Evolutionary conservation across 1,140 invertebrate genomes (phyloP).

Genomic region (Liolophura sinensis): DNA sequence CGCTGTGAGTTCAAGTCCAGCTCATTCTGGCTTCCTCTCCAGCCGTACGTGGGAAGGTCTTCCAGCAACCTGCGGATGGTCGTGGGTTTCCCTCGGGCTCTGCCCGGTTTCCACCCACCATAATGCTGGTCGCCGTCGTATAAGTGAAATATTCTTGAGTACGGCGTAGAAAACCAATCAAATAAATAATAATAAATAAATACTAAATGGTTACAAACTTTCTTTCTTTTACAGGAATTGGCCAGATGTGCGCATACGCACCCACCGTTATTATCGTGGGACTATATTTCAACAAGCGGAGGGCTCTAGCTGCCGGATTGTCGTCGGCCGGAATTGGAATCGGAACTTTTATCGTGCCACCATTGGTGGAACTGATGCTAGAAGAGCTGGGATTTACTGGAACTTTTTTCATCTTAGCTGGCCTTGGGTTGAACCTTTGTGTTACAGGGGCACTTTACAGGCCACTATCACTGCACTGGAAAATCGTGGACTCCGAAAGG

Average conservation of each 20-base stretch:
- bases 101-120: no score
- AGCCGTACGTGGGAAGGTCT: no score
- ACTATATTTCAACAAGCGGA: conserved; percentile 84
- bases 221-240: conserved; percentile 68
- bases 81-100: no score
- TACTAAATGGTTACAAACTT: background rate
- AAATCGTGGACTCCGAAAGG: conserved; percentile 12
- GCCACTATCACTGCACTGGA: conserved; percentile 24
- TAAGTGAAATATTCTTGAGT: no score
- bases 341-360: conserved; percentile 86
- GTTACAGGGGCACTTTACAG: conserved; percentile 24
- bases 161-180: no score
- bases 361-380: conserved; percentile 59
- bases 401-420: conserved; percentile 23
- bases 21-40: no score
- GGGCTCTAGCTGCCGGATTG: conserved; percentile 86
- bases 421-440: conserved; percentile 21
- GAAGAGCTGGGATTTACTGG: conserved; percentile 14
- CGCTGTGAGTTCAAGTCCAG: no score
- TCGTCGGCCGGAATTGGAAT: conserved; percentile 83
- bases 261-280: conserved; percentile 90
- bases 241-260: conserved; percentile 87
- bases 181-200: no score
- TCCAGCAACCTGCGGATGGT: no score
- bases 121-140: no score